Base-by-base conservation (phyloP, 1,140 invertebrate species). In the Cotesia vestalis region DNA sequence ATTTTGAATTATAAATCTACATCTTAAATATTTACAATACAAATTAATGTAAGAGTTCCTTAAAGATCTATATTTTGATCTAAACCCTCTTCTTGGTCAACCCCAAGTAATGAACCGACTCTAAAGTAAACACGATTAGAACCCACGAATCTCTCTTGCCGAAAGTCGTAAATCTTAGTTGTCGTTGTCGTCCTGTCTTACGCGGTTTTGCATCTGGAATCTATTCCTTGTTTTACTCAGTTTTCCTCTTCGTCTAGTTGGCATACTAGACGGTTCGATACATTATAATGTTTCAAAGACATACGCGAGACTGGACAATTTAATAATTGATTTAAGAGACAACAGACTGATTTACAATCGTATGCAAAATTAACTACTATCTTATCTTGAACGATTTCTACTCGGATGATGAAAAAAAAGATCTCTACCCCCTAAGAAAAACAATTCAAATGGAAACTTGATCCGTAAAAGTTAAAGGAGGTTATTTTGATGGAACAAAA, bases 271-370 rank as follows among this genome's bases (percentile, higher is more conserved):
- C 62, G 14, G 46, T 20, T 64, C 14, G 27, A 35, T 38, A 35
- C 60, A 11, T 46, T 46, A 46, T 46, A 8, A 62, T 64, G 62
- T 64, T 38, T 64, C 62, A 4, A 20, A 69, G 57, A 53, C 36
- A 55, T 17, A 55, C 66, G 66, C 66, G 66, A 12, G 66, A 69
- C 62, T 73, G 83, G 81, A 83, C 83, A 83, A 84, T 84, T 84
- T 83, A 82, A 82, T 84, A 85, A 85, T 85, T 85, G 81, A 84
- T 83, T 78, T 78, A 77, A 38, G 11, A 74, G 81, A 76, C 76
- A 74, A 66, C 40, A 66, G 69, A 71, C 76, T 84, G 83, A 85
- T 84, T 84, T 84, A 84, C 78, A 20, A n/a, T 55, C 11, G 27
- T 12, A 12, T 57, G 17, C 34, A n/a, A n/a, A 27, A 6, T 14